Base-by-base conservation (phyloP, 2,888 invertebrate species). In the Erannis defoliaria region DNA sequence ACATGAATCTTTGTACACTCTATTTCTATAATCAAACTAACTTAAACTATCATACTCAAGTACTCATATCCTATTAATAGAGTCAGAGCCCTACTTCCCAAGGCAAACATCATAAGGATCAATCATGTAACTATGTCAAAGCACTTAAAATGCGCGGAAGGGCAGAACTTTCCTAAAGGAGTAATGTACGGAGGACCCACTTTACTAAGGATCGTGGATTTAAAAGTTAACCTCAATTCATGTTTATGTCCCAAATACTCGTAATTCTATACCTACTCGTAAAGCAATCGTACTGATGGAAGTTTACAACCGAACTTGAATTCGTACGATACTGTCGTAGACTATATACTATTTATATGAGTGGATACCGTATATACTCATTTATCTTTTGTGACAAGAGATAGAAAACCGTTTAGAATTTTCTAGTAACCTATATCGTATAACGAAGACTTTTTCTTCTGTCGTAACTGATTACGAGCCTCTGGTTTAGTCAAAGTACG, bases 181-280 rank as follows among this genome's bases (percentile, higher is more conserved):
- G 58, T 59, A 63, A 62, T 29, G 64, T 55, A 60, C 68, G 50
- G 26, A 21, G 45, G 59, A 55, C 53, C 66, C 54, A 62, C 46
- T 62, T 66, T 48, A n/a, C 14, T 14, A 48, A 49, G 54, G 59
- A 60, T 58, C 29, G 26, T 14, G 35, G 42, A 66, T 66, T 61
- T 63, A 53, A 68, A 65, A 58, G 55, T 33, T 63, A 49, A 21
- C 63, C 68, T 63, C 45, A 49, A 66, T 68, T 60, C 55, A 45
- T 59, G 60, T 48, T 55, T 58, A 53, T 45, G 49, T 45, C 19
- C 50, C 54, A 8, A 35, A 50, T 51, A 31, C 16, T 19, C 45
- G 29, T 26, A 3, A 23, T 16, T 38, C 38, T 18, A 48, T 48
- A 21, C 14, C 8, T n/a, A n/a, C n/a, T n/a, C n/a, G 9, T 35